Percentiles rank a stretch among this genome's conserved stretches.
Evolutionary conservation across 2,113 vertebrate genomes (phyloP).

Genomic region (Isurus oxyrinchus): DNA sequence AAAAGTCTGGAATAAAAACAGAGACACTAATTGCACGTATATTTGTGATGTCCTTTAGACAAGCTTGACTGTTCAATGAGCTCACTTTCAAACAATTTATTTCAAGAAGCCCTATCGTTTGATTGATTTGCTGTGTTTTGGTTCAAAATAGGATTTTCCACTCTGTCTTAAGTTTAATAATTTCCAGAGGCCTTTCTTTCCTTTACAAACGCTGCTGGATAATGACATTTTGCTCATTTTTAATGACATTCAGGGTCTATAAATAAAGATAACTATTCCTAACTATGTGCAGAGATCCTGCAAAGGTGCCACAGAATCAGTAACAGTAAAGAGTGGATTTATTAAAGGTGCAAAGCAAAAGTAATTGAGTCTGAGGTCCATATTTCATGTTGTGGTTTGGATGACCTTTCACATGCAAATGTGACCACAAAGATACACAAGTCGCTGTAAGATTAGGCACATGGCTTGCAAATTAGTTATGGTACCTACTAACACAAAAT

Average conservation of each 20-base stretch:
- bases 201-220: not conserved
- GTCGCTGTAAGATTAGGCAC: not conserved
- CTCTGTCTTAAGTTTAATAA: not conserved
- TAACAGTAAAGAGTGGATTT: not conserved
- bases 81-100: not conserved
- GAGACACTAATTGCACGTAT: not conserved
- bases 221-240: not conserved
- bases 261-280: not conserved
- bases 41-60: not conserved
- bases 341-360: not conserved
- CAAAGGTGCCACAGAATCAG: not conserved
- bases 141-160: not conserved
- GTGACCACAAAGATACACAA: not conserved
- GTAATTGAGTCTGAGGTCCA: not conserved
- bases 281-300: not conserved
- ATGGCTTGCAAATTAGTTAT: not conserved
- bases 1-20: not conserved
- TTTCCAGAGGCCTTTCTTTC: not conserved
- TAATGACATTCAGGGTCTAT: not conserved
- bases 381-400: not conserved
- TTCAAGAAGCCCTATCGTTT: not conserved
- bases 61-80: not conserved
- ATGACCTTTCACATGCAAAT: not conserved
- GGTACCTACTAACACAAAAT: not conserved
- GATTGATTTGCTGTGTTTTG: slow-evolving; percentile 2